These are phyloP conservation scores for Dasypolia templi DNA, from an alignment of 2,888 invertebrate species.

Conservation along the genomic window DNA sequence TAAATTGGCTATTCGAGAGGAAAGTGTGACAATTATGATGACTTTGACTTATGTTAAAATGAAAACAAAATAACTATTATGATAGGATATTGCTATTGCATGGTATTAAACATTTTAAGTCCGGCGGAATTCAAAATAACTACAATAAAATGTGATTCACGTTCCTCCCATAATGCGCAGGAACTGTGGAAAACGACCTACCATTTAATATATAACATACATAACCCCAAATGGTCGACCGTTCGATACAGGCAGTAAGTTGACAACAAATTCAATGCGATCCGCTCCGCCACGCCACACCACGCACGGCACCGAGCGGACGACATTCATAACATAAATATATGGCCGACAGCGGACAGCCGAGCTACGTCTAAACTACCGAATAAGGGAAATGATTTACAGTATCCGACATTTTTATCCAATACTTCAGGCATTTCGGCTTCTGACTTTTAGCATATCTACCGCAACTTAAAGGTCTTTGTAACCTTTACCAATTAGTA, in stretches of 20 bases:
- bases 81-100: not conserved
- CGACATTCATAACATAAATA: conserved; percentile 36
- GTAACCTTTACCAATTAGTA: not conserved
- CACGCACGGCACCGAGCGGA: not conserved
- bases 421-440: conserved; percentile 1
- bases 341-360: conserved; percentile 18
- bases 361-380: conserved; percentile 7
- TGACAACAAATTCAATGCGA: conserved; percentile 26
- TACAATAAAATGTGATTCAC: conserved; percentile 8
- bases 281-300: conserved; percentile 2
- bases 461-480: not conserved
- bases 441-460: not conserved
- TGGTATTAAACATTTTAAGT: not conserved
- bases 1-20: not conserved
- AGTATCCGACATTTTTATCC: conserved; percentile 14
- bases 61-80: not conserved
- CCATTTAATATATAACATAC: conserved; percentile 6
- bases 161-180: conserved; percentile 9
- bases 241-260: conserved; percentile 9
- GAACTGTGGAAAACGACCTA: not conserved
- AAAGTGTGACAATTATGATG: not conserved
- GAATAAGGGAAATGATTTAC: conserved; percentile 21
- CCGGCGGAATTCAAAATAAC: not conserved
- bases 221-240: conserved; percentile 10
- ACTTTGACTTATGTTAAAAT: too few relatives aligned